A percentile compares a stretch with the other conserved stretches of the same genome.
phyloP scores from a whole-genome alignment of 2,113 vertebrate species.

The Peromyscus californicus region DNA sequence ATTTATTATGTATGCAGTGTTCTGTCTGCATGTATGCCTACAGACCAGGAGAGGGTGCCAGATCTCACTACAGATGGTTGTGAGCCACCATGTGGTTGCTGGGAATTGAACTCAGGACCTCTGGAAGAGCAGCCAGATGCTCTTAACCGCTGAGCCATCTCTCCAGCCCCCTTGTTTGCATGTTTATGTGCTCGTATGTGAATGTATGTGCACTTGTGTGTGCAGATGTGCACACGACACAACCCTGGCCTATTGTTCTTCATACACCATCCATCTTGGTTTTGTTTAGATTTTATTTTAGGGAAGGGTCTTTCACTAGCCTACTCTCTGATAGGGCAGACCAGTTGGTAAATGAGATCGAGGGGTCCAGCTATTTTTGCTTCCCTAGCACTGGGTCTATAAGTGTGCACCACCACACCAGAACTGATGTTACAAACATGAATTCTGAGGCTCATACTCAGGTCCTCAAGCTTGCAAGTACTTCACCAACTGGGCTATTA shows the following conservation, averaged over 20 bases:
- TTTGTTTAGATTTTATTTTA: background rate
- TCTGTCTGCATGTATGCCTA: no score
- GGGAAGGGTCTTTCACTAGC: background rate
- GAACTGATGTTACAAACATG: background rate
- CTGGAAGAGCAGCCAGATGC: background rate
- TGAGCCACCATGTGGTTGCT: background rate
- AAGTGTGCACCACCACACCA: background rate
- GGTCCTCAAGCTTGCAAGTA: background rate
- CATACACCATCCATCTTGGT: background rate
- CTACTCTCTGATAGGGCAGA: background rate
- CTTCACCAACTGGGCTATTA: background rate
- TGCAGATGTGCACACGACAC: rapidly evolving
- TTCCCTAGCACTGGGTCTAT: no score
- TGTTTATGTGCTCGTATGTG: background rate
- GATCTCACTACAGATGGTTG: no score
- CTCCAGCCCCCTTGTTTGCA: background rate
- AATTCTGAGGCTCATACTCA: background rate
- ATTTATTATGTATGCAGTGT: no score
- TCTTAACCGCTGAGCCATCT: background rate
- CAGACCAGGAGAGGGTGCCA: no score
- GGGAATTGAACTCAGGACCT: background rate
- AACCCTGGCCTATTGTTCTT: background rate
- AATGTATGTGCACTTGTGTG: background rate
- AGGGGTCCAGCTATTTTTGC: background rate
- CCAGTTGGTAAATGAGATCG: background rate